Conservation (phyloP, 2,888 invertebrate species). For the Drosophila subquinaria region DNA sequence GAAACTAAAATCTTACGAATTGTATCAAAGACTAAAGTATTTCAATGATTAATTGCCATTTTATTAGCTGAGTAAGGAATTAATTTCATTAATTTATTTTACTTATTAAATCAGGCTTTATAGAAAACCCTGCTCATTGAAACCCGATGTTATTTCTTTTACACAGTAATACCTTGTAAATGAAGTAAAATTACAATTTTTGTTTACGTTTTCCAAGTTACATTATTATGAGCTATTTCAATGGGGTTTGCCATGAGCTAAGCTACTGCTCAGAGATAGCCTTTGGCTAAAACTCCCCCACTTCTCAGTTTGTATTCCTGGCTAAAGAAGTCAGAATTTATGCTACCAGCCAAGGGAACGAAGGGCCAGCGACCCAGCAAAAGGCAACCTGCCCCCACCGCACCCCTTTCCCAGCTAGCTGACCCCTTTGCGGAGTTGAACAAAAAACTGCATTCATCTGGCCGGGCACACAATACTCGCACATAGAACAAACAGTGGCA, state of each 20-base stretch:
- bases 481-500: slow-evolving; percentile 67
- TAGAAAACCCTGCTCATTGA: no score
- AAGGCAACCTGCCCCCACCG: background rate
- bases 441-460: slow-evolving; percentile 71
- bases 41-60: no score
- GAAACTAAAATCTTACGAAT: no score
- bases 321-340: slow-evolving; percentile 67
- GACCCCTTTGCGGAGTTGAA: slow-evolving; percentile 59
- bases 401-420: slow-evolving; percentile 13
- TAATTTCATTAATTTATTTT: no score
- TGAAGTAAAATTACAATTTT: slow-evolving; percentile 27
- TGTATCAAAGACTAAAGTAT: no score
- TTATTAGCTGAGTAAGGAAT: no score
- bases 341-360: slow-evolving; percentile 51
- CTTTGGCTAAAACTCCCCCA: slow-evolving; percentile 29
- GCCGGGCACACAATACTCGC: slow-evolving; percentile 38
- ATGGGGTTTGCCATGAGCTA: slow-evolving; percentile 10
- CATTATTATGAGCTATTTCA: slow-evolving; percentile 1
- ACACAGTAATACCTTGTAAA: background rate
- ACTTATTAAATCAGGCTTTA: no score
- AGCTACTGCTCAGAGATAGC: slow-evolving; percentile 23
- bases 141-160: background rate
- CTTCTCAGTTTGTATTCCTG: slow-evolving; percentile 41
- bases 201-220: slow-evolving; percentile 14
- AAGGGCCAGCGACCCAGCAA: slow-evolving; percentile 65